These are phyloP conservation scores for Tetraneura akinire DNA, from an alignment of 1,140 invertebrate species.

Conservation along the genomic window DNA sequence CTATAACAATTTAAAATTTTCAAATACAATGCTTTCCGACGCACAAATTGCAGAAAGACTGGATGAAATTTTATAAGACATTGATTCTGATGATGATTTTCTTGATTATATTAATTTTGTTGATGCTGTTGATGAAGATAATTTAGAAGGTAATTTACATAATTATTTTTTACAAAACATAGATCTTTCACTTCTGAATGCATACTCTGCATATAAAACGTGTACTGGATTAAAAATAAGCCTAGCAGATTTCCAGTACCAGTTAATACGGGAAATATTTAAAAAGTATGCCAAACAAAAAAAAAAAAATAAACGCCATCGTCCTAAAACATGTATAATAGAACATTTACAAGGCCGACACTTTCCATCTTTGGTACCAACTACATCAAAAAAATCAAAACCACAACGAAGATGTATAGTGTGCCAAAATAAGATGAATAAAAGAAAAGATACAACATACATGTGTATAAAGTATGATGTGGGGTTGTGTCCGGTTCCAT, in stretches of 20 bases:
- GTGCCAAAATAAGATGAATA: not conserved
- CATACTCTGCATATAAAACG: constrained; percentile 4
- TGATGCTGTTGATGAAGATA: not conserved
- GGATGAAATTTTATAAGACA: not conserved
- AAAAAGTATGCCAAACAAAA: not conserved
- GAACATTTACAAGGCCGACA: not conserved
- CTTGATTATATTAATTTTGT: not conserved
- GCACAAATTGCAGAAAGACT: not conserved
- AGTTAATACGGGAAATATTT: not conserved
- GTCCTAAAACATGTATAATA: not conserved
- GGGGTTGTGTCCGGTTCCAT: not conserved
- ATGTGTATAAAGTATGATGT: not conserved
- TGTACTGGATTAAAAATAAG: not conserved
- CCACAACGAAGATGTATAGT: not conserved
- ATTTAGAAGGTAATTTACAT: not conserved
- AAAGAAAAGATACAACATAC: constrained; percentile 10
- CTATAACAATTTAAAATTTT: not conserved
- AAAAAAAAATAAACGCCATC: not conserved
- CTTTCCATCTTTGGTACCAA: not conserved
- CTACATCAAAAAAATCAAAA: not conserved
- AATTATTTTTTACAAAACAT: no score
- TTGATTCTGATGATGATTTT: constrained; percentile 14
- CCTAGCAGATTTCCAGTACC: not conserved
- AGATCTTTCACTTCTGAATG: not conserved
- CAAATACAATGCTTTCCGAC: constrained; percentile 4